These are phyloP conservation scores for Sebastes nivosus DNA, from an alignment of 2,797 vertebrate genomes.

Conservation along the genomic window DNA sequence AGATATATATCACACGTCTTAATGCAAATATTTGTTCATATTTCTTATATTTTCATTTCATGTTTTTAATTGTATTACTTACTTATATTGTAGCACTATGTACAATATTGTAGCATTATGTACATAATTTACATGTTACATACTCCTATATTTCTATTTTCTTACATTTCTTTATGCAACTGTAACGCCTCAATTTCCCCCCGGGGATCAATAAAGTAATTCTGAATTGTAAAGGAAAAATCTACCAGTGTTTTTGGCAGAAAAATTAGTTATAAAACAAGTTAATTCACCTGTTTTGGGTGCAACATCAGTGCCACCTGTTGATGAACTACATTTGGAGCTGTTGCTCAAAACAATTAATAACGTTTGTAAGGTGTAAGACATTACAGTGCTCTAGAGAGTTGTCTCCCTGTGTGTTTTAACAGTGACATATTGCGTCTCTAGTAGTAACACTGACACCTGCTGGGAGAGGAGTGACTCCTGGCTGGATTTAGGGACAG, in stretches of 20 bases:
- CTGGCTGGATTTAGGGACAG: slow-evolving; percentile 38
- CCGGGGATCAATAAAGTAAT: no score
- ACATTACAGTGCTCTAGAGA: not conserved
- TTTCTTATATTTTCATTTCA: no score
- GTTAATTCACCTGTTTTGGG: slow-evolving; percentile 29
- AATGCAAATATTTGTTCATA: no score
- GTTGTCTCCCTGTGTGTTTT: slow-evolving; percentile 23
- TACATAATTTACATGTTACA: no score
- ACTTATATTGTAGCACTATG: no score
- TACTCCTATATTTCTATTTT: no score
- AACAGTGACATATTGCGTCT: slow-evolving; percentile 38
- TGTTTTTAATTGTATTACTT: no score
- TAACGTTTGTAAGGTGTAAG: not conserved
- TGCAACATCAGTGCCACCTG: slow-evolving; percentile 47
- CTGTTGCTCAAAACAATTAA: not conserved
- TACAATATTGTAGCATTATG: no score
- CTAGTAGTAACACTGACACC: slow-evolving; percentile 82
- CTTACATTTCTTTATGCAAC: no score
- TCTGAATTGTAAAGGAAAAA: not conserved
- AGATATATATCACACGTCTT: no score
- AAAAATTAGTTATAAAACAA: slow-evolving; percentile 23
- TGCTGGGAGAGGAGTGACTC: slow-evolving; percentile 77
- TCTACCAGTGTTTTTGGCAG: not conserved
- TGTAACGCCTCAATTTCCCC: no score
- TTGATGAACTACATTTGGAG: slow-evolving; percentile 32